phyloP scores from a whole-genome alignment of 2,797 vertebrate species.

The Tragelaphus eurycerus region DNA sequence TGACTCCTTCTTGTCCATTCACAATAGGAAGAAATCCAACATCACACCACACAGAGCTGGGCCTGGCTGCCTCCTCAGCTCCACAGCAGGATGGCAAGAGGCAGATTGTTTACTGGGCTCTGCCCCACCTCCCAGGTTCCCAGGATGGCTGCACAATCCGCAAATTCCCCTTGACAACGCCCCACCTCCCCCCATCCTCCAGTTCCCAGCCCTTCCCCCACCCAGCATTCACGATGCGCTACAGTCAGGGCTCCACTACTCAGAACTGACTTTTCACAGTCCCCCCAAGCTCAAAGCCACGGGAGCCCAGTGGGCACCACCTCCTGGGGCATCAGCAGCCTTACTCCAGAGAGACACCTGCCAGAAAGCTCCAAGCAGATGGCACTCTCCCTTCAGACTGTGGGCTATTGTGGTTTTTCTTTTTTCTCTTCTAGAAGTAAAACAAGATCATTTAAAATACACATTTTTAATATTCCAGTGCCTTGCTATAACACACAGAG shows the following conservation, averaged over 20 bases:
- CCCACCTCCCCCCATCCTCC: neutral
- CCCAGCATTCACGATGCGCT: rapidly evolving
- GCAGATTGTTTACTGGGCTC: neutral
- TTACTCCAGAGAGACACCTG: neutral
- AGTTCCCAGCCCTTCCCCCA: neutral
- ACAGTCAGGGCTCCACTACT: neutral
- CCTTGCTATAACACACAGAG: conserved; percentile 48
- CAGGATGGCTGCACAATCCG: too few relatives aligned
- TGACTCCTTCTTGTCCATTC: neutral
- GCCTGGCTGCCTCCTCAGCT: rapidly evolving
- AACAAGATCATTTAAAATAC: conserved; percentile 64
- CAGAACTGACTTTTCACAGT: rapidly evolving
- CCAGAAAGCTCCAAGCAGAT: neutral
- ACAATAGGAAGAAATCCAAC: neutral
- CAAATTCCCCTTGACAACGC: rapidly evolving
- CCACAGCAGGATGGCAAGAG: neutral
- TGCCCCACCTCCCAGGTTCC: rapidly evolving
- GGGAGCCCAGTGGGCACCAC: neutral
- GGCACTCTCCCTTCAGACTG: neutral
- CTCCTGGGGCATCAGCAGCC: rapidly evolving
- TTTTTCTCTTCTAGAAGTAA: conserved; percentile 14
- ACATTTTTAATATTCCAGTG: conserved; percentile 65
- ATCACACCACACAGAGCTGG: too few relatives aligned
- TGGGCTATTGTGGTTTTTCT: neutral
- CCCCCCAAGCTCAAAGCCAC: too few relatives aligned